phyloP scores from a whole-genome alignment of 2,888 invertebrate species.

The Alloplasta piceator region DNA sequence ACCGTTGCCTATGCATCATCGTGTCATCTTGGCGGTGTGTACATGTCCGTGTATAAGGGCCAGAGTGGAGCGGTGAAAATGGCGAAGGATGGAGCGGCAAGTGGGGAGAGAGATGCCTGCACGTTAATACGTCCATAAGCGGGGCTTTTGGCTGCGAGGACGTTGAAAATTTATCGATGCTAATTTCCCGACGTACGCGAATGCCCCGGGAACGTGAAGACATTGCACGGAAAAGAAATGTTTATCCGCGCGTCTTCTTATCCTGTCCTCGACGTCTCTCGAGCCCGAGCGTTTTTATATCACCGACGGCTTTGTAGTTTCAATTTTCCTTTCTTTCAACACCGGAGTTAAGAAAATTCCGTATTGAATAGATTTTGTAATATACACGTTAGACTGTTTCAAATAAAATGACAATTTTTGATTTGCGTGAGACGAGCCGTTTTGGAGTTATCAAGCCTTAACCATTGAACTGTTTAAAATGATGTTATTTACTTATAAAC shows the following conservation, averaged over 20 bases:
- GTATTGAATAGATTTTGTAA: too few relatives aligned
- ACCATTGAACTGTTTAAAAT: too few relatives aligned
- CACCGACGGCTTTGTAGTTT: too few relatives aligned
- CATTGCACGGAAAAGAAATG: constrained; percentile 66
- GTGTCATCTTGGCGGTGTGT: constrained; percentile 80
- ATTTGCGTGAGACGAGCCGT: too few relatives aligned
- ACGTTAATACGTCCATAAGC: constrained; percentile 53
- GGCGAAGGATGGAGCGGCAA: constrained; percentile 34
- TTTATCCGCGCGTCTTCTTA: constrained; percentile 69
- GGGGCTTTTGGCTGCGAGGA: constrained; percentile 43
- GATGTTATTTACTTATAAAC: too few relatives aligned
- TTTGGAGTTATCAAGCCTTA: too few relatives aligned
- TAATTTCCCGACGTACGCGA: constrained; percentile 80
- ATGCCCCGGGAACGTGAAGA: constrained; percentile 56
- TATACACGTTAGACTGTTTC: too few relatives aligned
- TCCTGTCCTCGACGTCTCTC: constrained; percentile 68
- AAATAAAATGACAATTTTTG: too few relatives aligned
- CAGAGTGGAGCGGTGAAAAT: constrained; percentile 37
- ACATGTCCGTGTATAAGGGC: constrained; percentile 60
- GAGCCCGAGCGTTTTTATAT: constrained; percentile 15
- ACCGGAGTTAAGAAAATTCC: too few relatives aligned
- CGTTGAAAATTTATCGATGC: constrained; percentile 82
- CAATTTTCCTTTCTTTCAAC: too few relatives aligned
- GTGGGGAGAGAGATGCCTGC: constrained; percentile 27
- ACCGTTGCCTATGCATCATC: constrained; percentile 82